Base-by-base conservation (phyloP, 2,888 invertebrate species). In the Melanostoma mellinum region DNA sequence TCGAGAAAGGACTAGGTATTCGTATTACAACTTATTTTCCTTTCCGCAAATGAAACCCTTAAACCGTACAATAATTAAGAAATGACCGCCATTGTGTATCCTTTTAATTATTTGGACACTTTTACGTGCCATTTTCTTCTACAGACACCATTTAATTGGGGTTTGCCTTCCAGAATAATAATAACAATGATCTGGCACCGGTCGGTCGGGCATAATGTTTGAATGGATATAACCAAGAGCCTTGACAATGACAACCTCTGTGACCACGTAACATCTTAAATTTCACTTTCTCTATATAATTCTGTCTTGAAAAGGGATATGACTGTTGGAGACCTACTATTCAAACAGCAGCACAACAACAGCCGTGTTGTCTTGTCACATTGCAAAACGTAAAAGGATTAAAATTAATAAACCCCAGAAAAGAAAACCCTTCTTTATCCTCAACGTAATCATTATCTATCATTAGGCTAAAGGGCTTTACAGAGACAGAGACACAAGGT, bases 81-180 rank as follows among this genome's bases (percentile, higher is more conserved):
- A 77, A 82, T 82, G 73, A 73, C 81, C 77, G 72, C 73, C 63
- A 73, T 77, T 73, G 77, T 73, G 77, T 67, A 61, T 68, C 72
- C 71, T 68, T 81, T 72, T 72, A 81, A 77, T 82, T 82, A 82
- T 73, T 82, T 82, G 72, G 68, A 77, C 63, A 77, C 55, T 77
- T 82, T 56, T 77, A 73, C 77, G 77, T 77, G 81, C 68, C 61
- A 56, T 82, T 73, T 56, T 61, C 61, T 50, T 74, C 55, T 72
- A 50, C 30, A 30, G 48, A 55, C 56, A 46, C 72, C 72, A 63
- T 82, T 82, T 68, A 77, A 82, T 63, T 77, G 77, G 77, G 61
- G 75, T 71, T 71, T 33, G 72, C 72, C 67, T 60, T 30, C 9
- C 20, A 63, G 67, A 55, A 72, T 77, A 77, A 68, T 63, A 73